Evolutionary conservation across 2,888 invertebrate genomes (phyloP).

Genomic region (Watsonalla cultraria): DNA sequence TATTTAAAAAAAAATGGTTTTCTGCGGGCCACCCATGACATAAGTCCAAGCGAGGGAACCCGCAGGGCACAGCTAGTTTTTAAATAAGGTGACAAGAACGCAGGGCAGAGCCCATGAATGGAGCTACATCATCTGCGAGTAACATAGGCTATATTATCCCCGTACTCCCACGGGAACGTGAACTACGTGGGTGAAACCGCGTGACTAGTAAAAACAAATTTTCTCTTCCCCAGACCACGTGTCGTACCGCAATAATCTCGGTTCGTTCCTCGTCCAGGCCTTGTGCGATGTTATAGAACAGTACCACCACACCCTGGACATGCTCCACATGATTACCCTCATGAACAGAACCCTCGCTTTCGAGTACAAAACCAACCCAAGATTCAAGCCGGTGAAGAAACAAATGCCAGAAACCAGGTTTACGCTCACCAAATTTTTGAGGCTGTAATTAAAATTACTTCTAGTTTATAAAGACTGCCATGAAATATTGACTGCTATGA

Average conservation of each 20-base stretch:
- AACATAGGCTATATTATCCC: too few species aligned
- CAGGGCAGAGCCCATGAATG: too few species aligned
- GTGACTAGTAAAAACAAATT: too few species aligned
- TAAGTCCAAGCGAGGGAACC: too few species aligned
- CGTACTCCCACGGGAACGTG: too few species aligned
- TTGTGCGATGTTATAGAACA: slow-evolving; percentile 12
- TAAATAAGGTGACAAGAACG: too few species aligned
- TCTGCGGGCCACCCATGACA: too few species aligned
- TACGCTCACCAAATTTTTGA: neutral
- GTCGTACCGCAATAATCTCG: slow-evolving; percentile 7
- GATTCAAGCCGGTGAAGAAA: neutral
- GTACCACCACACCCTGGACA: slow-evolving; percentile 3
- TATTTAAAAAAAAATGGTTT: too few species aligned
- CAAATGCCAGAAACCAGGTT: slow-evolving; percentile 1
- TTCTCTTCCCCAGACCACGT: slow-evolving; percentile 8
- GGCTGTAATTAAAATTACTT: neutral
- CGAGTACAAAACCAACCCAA: neutral
- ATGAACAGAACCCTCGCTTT: slow-evolving; percentile 6
- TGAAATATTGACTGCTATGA: neutral
- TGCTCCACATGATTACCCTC: slow-evolving; percentile 9
- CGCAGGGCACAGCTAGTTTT: too few species aligned
- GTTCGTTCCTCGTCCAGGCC: slow-evolving; percentile 14
- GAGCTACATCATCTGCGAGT: too few species aligned
- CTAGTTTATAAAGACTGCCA: too few species aligned
- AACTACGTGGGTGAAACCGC: too few species aligned